Base-by-base conservation (phyloP, 2,888 invertebrate species). In the Tigriopus californicus region DNA sequence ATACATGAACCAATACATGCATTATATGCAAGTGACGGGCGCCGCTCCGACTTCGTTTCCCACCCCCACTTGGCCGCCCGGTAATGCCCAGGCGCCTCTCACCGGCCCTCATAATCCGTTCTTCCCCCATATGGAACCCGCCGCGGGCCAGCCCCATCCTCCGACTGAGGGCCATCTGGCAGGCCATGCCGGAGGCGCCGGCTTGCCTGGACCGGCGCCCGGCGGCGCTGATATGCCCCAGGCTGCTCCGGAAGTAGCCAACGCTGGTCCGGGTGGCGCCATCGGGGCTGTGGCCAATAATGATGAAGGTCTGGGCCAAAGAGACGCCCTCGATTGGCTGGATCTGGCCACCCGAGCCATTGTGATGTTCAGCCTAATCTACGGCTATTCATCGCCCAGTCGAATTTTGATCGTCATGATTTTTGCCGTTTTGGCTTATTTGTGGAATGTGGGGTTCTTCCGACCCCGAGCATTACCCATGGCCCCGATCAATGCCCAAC, bases 1-100 rank as follows among this genome's bases (percentile, higher is more conserved):
- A 8, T 49, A 49, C 49, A 49, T 49, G 20, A 49, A 49, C 49
- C 49, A 49, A 22, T 49, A 49, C 20, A 49, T 49, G 49, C 49
- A 49, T 13, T 49, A 49, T 11, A 13, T 49, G 49, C 49, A 49
- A 49, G 15, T 22, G 20, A 49, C 22, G 5, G 49, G 49, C 4
- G 49, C 22, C 5, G 22, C 22, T 4, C 49, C 15, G 5, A 11
- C 15, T 11, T 18, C 20, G 20, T 3, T 22, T 49, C 22, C 49
- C 13, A 4, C 3, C 4, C 20, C 20, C 5, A 22, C 15, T 49
- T 22, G 12, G 13, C 20, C 22, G 11, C 44, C n/a, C 18, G 49
- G 20, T 11, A 4, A 18, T 18, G 49, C 49, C 5, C 20, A 18
- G 5, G 49, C 5, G 22, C 20, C 49, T 22, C 8, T 18, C 20